A percentile compares a stretch with the other conserved stretches of the same genome.
Evolutionary conservation across 2,888 invertebrate species (phyloP).

Genomic region (Nomada ferruginata): DNA sequence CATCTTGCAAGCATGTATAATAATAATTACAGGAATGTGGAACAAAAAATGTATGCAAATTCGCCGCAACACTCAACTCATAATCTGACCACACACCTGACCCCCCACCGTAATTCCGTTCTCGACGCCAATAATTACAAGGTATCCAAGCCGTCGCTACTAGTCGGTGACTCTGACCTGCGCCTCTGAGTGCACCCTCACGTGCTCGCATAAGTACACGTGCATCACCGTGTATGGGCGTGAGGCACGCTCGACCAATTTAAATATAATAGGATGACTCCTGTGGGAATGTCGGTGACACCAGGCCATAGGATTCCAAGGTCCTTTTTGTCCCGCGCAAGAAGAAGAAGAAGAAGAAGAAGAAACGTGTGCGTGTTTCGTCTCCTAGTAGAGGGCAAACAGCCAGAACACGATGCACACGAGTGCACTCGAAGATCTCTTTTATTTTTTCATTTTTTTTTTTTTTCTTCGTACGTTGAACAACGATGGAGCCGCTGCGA

Average conservation of each 20-base stretch:
- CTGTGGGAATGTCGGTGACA: slow-evolving; percentile 73
- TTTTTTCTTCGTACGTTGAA: neutral
- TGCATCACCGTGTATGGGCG: slow-evolving; percentile 31
- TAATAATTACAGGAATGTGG: no score
- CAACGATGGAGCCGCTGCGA: slow-evolving; percentile 20
- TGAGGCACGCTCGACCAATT: slow-evolving; percentile 66
- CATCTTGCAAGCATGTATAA: no score
- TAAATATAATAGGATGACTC: slow-evolving; percentile 79
- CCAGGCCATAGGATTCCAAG: slow-evolving; percentile 66
- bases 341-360: neutral
- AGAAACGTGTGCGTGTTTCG: neutral
- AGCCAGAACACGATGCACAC: slow-evolving; percentile 21
- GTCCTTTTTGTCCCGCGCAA: slow-evolving; percentile 67
- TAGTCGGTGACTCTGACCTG: neutral
- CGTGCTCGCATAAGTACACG: slow-evolving; percentile 12
- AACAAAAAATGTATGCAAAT: no score
- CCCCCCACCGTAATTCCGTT: no score
- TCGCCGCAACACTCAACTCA: no score
- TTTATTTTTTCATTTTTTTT: slow-evolving; percentile 26
- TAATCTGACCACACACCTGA: no score
- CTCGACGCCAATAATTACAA: no score
- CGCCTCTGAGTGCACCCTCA: slow-evolving; percentile 13
- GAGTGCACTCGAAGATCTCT: slow-evolving; percentile 55
- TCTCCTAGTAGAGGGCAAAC: slow-evolving; percentile 47
- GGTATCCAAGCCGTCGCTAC: no score